Evolutionary conservation across 2,888 invertebrate genomes (phyloP), one percentile per base, ranked within the genome.

Genomic region (Drosophila bunnanda): DNA sequence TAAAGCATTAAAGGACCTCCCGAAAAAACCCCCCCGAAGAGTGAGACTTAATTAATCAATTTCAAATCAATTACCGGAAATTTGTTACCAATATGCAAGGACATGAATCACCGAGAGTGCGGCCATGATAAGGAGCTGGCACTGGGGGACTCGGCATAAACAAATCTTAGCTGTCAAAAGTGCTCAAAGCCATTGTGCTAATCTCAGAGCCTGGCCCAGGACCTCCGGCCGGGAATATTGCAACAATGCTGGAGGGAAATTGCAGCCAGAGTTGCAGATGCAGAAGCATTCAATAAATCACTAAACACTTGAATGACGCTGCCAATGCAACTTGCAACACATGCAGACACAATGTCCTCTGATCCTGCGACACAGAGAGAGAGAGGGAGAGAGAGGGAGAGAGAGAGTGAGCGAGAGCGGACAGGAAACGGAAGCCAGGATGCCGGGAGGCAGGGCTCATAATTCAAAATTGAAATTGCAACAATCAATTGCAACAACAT

Each of bases 401-500:
- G 15, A 9, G 22, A 7, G 44, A 15, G 43, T 15, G 8, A 1
- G 15, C 4, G 22, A 7, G 44, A 15, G 22, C 5, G 20, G 28
- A 56, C 25, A 41, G 39, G 62, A 73, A 73, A 62, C 77, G 72
- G 76, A 76, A 55, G 70, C 71, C 46, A 76, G 76, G 71, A 67
- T 54, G 56, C 71, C 32, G 57, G 46, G 57, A 48, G 67, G 44
- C 64, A 41, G 59, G 75, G 66, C 71, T 78, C 90, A 91, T 91
- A 91, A 91, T 90, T 91, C 90, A 90, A 90, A 90, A 90, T 91
- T 90, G 79, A 86, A 86, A 90, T 91, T 86, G 90, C 90, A 85
- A 89, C 89, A 90, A 90, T 90, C 90, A 90, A 91, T 91, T 90
- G 88, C 89, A 89, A 81, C 89, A 84, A 89, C 84, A 84, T 89